phyloP scores from a whole-genome alignment of 2,797 vertebrate genomes.

The Aplochiton taeniatus region DNA sequence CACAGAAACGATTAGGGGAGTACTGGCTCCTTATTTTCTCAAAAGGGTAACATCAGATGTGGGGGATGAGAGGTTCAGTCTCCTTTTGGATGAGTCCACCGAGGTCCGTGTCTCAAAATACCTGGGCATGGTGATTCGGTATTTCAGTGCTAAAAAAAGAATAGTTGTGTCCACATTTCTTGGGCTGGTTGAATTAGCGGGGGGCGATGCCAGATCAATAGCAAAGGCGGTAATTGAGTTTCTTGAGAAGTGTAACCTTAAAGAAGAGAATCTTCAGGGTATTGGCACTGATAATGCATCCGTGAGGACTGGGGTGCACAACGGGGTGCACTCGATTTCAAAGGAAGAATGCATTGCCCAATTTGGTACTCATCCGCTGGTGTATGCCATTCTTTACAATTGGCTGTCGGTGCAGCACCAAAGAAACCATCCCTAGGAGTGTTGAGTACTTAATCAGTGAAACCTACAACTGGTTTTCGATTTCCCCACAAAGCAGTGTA shows the following conservation, averaged over 20 bases:
- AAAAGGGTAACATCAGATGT: no score
- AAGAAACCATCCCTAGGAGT: slow-evolving; percentile 33
- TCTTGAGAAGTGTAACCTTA: neutral
- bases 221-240: neutral
- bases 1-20: slow-evolving; percentile 16
- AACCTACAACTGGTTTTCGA: slow-evolving; percentile 19
- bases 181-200: neutral
- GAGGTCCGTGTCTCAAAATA: slow-evolving; percentile 29
- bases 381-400: slow-evolving; percentile 26
- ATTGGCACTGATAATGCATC: no score
- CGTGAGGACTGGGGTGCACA: no score
- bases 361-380: neutral
- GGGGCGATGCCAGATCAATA: slow-evolving; percentile 2
- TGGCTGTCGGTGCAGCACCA: slow-evolving; percentile 21
- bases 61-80: slow-evolving; percentile 21
- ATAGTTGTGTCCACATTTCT: slow-evolving; percentile 1
- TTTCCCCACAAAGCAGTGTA: slow-evolving; percentile 12
- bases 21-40: no score
- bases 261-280: no score
- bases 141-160: slow-evolving; percentile 26
- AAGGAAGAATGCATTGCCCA: no score
- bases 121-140: slow-evolving; percentile 24
- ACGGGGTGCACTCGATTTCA: no score
- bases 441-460: slow-evolving; percentile 31
- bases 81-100: slow-evolving; percentile 20